Evolutionary conservation across 2,113 vertebrate genomes (phyloP).

Genomic region (Zosterops hypoxanthus): DNA sequence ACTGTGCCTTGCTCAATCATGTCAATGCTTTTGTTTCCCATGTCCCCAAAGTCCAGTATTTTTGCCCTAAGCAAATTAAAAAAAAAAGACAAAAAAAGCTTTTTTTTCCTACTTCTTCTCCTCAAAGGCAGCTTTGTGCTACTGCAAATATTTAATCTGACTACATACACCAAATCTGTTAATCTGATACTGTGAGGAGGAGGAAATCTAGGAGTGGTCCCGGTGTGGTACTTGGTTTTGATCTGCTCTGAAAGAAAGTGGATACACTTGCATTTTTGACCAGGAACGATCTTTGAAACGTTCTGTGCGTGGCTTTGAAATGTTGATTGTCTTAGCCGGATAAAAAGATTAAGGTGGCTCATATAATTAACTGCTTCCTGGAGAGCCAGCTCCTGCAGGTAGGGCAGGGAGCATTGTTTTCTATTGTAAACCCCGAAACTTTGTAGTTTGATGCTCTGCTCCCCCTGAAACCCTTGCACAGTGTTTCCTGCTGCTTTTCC

Average conservation of each 20-base stretch:
- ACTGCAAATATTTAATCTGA: conserved; percentile 65
- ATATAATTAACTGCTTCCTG: conserved; percentile 53
- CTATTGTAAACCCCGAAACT: background rate
- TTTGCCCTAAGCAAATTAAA: conserved; percentile 32
- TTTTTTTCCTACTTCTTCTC: background rate
- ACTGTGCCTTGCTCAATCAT: conserved; percentile 30
- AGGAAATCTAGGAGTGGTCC: conserved; percentile 64
- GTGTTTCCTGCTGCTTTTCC: background rate
- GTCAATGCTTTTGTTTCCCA: conserved; percentile 54
- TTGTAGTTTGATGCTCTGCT: background rate
- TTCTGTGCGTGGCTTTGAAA: conserved; percentile 35
- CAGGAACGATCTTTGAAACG: conserved; percentile 36
- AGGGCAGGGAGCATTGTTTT: background rate
- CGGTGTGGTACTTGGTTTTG: conserved; percentile 50
- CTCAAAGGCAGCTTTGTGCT: conserved; percentile 64
- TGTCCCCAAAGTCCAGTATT: conserved; percentile 18
- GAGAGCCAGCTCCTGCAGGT: conserved; percentile 40
- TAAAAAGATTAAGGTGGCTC: conserved; percentile 64
- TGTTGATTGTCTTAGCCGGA: conserved; percentile 56
- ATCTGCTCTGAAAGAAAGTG: conserved; percentile 52
- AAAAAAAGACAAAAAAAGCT: background rate
- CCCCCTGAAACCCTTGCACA: background rate
- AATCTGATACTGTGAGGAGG: conserved; percentile 47
- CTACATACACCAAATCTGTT: conserved; percentile 53
- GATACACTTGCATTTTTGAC: conserved; percentile 61